These are phyloP conservation scores for Quadriops clusia DNA, from an alignment of 2,888 invertebrate genomes.

Conservation along the genomic window DNA sequence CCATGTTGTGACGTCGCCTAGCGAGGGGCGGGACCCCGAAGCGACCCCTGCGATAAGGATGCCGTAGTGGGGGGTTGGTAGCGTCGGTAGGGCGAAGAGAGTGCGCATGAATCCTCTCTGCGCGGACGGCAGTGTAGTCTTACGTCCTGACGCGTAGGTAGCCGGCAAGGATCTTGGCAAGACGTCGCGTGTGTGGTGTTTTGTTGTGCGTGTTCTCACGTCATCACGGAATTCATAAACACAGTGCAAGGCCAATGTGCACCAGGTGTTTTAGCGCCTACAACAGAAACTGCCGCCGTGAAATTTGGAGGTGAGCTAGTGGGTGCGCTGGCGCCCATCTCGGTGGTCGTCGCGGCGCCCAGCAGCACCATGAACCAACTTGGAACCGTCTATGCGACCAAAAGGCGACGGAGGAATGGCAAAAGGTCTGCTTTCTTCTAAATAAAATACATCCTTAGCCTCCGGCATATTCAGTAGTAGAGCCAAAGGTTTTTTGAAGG, in stretches of 20 bases:
- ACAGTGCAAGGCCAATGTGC: slow-evolving; percentile 34
- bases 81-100: slow-evolving; percentile 16
- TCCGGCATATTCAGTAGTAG: too few species aligned
- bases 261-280: slow-evolving; percentile 24
- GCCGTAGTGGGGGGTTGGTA: slow-evolving; percentile 11
- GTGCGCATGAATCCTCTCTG: slow-evolving; percentile 20
- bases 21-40: slow-evolving; percentile 19
- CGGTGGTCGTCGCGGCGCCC: slow-evolving; percentile 27
- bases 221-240: slow-evolving; percentile 33
- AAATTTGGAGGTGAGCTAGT: slow-evolving; percentile 31
- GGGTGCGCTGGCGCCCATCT: slow-evolving; percentile 27
- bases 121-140: not conserved
- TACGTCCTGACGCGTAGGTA: slow-evolving; percentile 19
- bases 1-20: slow-evolving; percentile 33
- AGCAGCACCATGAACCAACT: slow-evolving; percentile 68
- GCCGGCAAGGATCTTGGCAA: slow-evolving; percentile 14
- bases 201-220: slow-evolving; percentile 13
- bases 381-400: slow-evolving; percentile 94
- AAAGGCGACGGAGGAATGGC: slow-evolving; percentile 86
- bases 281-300: slow-evolving; percentile 23
- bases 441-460: too few species aligned
- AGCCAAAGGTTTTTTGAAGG: too few species aligned
- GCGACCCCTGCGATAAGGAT: slow-evolving; percentile 9
- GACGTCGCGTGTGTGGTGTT: slow-evolving; percentile 8
- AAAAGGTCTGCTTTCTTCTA: slow-evolving; percentile 63